Evolutionary conservation across 2,797 vertebrate genomes (phyloP).

Genomic region (Eidolon dupreanum): DNA sequence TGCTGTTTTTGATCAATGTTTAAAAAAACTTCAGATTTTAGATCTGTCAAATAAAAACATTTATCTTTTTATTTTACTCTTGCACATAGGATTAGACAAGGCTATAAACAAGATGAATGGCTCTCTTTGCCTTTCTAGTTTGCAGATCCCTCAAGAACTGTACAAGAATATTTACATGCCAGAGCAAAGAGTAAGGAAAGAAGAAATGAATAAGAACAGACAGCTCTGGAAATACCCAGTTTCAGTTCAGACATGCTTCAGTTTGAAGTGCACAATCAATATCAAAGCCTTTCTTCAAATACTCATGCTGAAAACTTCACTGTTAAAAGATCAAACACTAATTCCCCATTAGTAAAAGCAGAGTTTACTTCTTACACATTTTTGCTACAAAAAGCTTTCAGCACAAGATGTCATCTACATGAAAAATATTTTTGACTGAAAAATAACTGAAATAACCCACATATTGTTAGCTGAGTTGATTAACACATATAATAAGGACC

Average conservation of each 20-base stretch:
- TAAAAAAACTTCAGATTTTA: constrained; percentile 65
- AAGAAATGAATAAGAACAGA: constrained; percentile 79
- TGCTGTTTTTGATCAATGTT: constrained; percentile 66
- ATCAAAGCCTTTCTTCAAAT: constrained; percentile 67
- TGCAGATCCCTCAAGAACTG: constrained; percentile 76
- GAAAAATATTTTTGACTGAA: constrained; percentile 19
- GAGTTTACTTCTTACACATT: constrained; percentile 42
- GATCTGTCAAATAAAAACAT: constrained; percentile 77
- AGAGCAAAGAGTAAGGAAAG: constrained; percentile 74
- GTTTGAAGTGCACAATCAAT: constrained; percentile 67
- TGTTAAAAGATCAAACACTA: constrained; percentile 61
- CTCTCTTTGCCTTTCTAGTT: constrained; percentile 77
- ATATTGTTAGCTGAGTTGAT: constrained; percentile 1
- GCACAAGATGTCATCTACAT: neutral
- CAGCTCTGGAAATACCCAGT: constrained; percentile 59
- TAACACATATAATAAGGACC: neutral
- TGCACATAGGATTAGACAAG: constrained; percentile 81
- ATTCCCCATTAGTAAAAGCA: constrained; percentile 36
- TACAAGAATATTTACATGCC: constrained; percentile 74
- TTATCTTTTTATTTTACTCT: constrained; percentile 73
- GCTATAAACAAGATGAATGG: constrained; percentile 82
- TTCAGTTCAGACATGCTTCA: constrained; percentile 57
- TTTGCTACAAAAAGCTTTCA: constrained; percentile 24
- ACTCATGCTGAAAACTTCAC: constrained; percentile 56
- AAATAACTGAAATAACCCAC: constrained; percentile 33